A percentile compares a stretch with the other conserved stretches of the same genome.
phyloP scores from a whole-genome alignment of 2,888 invertebrate genomes.

The Himalopsyche kuldschensis region DNA sequence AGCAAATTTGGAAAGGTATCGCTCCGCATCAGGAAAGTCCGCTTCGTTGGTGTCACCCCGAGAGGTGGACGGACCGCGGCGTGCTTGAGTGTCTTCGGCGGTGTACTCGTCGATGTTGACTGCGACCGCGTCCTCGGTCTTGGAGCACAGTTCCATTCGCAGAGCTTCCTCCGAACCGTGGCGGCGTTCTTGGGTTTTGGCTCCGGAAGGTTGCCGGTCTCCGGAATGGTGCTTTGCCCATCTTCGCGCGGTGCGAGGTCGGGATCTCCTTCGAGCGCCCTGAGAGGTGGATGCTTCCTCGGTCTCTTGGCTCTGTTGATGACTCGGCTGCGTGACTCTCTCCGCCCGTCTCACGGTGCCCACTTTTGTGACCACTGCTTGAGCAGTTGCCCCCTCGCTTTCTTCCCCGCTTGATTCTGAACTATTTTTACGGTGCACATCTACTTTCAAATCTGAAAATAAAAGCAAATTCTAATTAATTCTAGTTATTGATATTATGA shows the following conservation, averaged over 20 bases:
- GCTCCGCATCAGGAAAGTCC: conserved; percentile 54
- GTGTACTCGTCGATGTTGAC: conserved; percentile 55
- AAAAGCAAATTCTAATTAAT: not conserved
- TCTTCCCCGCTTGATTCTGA: conserved; percentile 84
- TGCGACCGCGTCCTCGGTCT: conserved; percentile 42
- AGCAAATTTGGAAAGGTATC: conserved; percentile 58
- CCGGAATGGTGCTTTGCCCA: conserved; percentile 32
- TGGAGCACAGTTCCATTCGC: conserved; percentile 47
- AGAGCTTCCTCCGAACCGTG: conserved; percentile 50
- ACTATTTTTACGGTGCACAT: conserved; percentile 90
- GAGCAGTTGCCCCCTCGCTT: conserved; percentile 52
- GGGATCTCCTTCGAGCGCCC: conserved; percentile 29
- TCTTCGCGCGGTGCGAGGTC: conserved; percentile 46
- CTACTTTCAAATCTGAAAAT: conserved; percentile 79
- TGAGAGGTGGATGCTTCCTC: not conserved
- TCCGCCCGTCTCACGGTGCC: conserved; percentile 49
- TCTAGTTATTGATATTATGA: no score
- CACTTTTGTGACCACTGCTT: conserved; percentile 48
- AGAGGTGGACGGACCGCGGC: conserved; percentile 53
- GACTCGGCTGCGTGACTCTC: conserved; percentile 45
- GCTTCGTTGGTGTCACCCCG: conserved; percentile 50
- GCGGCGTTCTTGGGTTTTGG: conserved; percentile 48
- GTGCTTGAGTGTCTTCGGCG: conserved; percentile 56
- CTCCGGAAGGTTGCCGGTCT: conserved; percentile 32
- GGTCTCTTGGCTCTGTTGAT: not conserved